phyloP scores from a whole-genome alignment of 1,140 invertebrate species.

The Teleopsis dalmanni region DNA sequence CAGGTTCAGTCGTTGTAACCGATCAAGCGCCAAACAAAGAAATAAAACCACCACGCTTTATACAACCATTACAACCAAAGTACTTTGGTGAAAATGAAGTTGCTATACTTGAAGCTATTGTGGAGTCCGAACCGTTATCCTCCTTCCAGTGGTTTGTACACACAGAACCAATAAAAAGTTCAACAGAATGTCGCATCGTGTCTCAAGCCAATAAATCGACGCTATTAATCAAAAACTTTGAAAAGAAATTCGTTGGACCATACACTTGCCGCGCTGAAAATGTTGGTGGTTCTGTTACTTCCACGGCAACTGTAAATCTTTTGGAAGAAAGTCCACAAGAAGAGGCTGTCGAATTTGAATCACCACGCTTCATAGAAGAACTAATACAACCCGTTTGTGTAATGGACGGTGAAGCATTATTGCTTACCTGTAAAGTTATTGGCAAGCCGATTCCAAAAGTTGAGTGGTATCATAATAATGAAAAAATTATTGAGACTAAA shows the following conservation, averaged over 20 bases:
- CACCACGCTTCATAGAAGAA: slow-evolving; percentile 67
- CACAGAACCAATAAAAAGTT: slow-evolving; percentile 52
- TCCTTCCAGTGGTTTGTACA: slow-evolving; percentile 83
- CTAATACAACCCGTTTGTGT: slow-evolving; percentile 63
- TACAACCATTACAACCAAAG: slow-evolving; percentile 62
- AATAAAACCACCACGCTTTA: slow-evolving; percentile 65
- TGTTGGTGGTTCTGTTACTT: slow-evolving; percentile 74
- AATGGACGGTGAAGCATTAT: slow-evolving; percentile 87
- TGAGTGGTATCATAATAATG: slow-evolving; percentile 71
- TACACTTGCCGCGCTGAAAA: slow-evolving; percentile 87
- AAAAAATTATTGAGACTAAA: slow-evolving; percentile 66
- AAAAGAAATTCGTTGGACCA: slow-evolving; percentile 62
- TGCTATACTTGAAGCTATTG: slow-evolving; percentile 67
- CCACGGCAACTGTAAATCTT: slow-evolving; percentile 68
- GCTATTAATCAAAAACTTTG: slow-evolving; percentile 69
- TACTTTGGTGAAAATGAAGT: slow-evolving; percentile 65
- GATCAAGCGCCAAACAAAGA: slow-evolving; percentile 52
- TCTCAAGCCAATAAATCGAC: slow-evolving; percentile 72
- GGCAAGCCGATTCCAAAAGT: slow-evolving; percentile 78
- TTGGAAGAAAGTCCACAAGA: slow-evolving; percentile 53
- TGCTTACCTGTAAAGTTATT: slow-evolving; percentile 64
- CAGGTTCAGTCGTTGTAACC: slow-evolving; percentile 62
- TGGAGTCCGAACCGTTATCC: slow-evolving; percentile 67
- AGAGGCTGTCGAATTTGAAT: slow-evolving; percentile 54
- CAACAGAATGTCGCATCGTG: slow-evolving; percentile 61